Conservation (phyloP, 2,888 invertebrate genomes). For the Drosophila ezoana region DNA sequence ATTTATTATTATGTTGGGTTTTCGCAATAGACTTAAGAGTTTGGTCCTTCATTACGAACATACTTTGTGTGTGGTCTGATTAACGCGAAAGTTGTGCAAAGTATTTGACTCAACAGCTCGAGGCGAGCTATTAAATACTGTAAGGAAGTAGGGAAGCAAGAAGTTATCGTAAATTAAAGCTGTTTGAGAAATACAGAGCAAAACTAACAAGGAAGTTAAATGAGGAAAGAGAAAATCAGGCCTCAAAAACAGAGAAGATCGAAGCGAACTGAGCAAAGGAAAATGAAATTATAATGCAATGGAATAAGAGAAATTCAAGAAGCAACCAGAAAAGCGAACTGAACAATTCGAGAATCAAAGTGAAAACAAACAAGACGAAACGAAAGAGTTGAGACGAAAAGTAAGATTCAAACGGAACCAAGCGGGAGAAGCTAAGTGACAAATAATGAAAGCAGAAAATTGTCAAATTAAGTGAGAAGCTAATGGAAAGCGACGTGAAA, state of each 20-base stretch:
- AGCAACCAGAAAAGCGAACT: no score
- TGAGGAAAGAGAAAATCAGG: neutral
- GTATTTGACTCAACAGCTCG: constrained; percentile 1
- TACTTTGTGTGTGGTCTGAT: constrained; percentile 1
- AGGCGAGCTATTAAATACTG: constrained; percentile 1
- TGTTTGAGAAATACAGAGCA: neutral
- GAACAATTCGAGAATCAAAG: neutral
- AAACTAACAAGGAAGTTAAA: neutral
- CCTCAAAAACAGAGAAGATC: neutral
- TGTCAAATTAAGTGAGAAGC: constrained; percentile 8
- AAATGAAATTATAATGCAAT: neutral
- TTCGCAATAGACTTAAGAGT: constrained; percentile 4
- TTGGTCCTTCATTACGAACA: constrained; percentile 8
- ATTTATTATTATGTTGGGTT: constrained; percentile 32
- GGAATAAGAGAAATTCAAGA: neutral
- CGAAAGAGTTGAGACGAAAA: neutral
- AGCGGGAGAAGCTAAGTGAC: neutral
- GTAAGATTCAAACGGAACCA: neutral
- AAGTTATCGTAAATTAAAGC: neutral
- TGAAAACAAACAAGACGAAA: neutral
- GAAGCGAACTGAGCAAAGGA: no score
- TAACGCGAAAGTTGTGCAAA: constrained; percentile 6
- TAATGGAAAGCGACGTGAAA: neutral
- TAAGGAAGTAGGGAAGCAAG: neutral
- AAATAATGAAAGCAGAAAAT: constrained; percentile 1